phyloP scores from a whole-genome alignment of 2,797 vertebrate species.

The Danio aesculapii region DNA sequence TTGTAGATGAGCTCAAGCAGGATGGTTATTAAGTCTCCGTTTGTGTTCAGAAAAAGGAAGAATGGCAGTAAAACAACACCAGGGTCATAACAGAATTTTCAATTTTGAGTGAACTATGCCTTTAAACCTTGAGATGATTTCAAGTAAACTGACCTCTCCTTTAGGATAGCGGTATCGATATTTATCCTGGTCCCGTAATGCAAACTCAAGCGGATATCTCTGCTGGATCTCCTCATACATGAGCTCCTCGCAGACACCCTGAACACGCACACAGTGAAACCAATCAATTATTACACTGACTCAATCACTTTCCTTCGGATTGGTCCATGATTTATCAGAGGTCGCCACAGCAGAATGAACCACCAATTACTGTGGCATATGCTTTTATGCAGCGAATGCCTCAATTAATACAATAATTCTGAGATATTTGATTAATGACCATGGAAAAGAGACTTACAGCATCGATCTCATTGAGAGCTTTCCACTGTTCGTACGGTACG shows the following conservation, averaged over 20 bases:
- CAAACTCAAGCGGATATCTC: constrained; percentile 92
- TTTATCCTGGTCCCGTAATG: constrained; percentile 97
- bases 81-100: background rate
- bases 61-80: no score
- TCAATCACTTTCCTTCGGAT: no score
- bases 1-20: no score
- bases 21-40: no score
- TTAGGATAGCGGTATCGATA: constrained; percentile 98
- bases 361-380: no score
- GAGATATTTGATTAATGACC: background rate
- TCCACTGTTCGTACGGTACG: constrained; percentile 98
- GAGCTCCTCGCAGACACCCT: constrained; percentile 99
- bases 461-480: constrained; percentile 97
- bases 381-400: no score
- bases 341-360: no score
- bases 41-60: no score
- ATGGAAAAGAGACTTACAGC: constrained; percentile 80
- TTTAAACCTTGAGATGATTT: constrained; percentile 2
- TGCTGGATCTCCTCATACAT: constrained; percentile 98
- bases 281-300: background rate
- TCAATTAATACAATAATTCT: background rate
- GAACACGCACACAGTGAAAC: constrained; percentile 19
- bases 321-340: no score
- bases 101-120: background rate
- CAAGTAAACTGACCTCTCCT: constrained; percentile 86